Base-by-base conservation (phyloP, 2,113 vertebrate genomes). In the Phasianus colchicus region DNA sequence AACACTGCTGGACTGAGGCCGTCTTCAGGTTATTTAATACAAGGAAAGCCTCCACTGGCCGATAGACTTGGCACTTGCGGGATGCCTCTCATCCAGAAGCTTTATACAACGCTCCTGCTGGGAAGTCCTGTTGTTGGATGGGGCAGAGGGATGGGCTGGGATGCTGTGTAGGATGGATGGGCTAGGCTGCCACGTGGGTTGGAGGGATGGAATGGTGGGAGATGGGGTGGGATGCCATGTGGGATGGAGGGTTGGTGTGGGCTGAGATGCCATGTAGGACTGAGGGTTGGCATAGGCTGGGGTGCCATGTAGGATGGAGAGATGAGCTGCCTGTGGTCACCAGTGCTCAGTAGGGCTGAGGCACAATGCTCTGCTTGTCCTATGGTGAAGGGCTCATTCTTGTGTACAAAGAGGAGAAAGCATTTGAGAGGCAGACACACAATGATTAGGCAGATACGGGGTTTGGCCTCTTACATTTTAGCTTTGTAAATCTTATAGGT, bases 301-400 rank as follows among this genome's bases (percentile, higher is more conserved):
- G 54, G 29, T 55, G 27, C 54, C 10, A 6, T 30, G 25, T 52
- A 52, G 50, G 50, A 15, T 15, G 52, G 54, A 57, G 54, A 19
- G 30, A 11, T 57, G 54, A 32, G 74, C 45, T 25, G 74, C 14
- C 32, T 13, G 48, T 1, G 60, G 24, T 60, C 78, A 4, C 19
- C 3, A 0, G 69, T 1, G 36, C 50, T 19, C 6, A 9, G 32
- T 40, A 12, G 45, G 15, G 3, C 22, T 15, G 15, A 34, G 43
- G 1, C 12, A 8, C 32, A 4, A 2, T 0, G 9, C 3, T 0
- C 3, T 2, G 10, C 22, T 9, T 1, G 14, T 65, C 3, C 0
- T 3, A 0, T 2, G 48, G 3, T 0, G 1, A 5, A 43, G 30
- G 4, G 19, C 61, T 79, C 1, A 1, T 7, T n/a, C 42, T 36